Percentiles rank a stretch among this genome's conserved stretches.
These are phyloP conservation scores for Diaperis boleti DNA, from an alignment of 2,888 invertebrate genomes.

Conservation along the genomic window DNA sequence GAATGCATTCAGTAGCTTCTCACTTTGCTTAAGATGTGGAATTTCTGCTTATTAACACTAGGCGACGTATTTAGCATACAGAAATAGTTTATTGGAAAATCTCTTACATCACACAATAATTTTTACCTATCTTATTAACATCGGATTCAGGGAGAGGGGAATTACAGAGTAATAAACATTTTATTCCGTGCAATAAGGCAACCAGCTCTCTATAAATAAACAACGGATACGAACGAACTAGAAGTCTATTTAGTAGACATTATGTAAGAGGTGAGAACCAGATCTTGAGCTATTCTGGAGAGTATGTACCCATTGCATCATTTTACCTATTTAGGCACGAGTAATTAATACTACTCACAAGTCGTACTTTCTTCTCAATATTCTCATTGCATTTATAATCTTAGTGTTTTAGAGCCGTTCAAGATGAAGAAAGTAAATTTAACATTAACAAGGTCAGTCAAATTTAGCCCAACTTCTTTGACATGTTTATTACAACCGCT, in stretches of 20 bases:
- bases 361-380: too few species aligned
- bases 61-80: constrained; percentile 19
- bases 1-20: constrained; percentile 35
- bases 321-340: too few species aligned
- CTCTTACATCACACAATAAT: neutral
- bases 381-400: too few species aligned
- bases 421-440: too few species aligned
- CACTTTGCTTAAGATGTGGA: constrained; percentile 22
- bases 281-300: too few species aligned
- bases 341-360: too few species aligned
- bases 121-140: neutral
- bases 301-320: too few species aligned
- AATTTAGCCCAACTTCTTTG: constrained; percentile 1
- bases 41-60: constrained; percentile 9
- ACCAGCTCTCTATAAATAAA: constrained; percentile 15
- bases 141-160: neutral
- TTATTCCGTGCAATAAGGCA: constrained; percentile 18
- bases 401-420: too few species aligned
- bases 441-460: neutral
- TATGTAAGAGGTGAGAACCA: neutral
- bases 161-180: neutral
- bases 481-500: neutral
- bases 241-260: too few species aligned
- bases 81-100: constrained; percentile 6
- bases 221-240: neutral